Base-by-base conservation (phyloP, 2,797 vertebrate genomes). In the Euphonia xanthogaster region DNA sequence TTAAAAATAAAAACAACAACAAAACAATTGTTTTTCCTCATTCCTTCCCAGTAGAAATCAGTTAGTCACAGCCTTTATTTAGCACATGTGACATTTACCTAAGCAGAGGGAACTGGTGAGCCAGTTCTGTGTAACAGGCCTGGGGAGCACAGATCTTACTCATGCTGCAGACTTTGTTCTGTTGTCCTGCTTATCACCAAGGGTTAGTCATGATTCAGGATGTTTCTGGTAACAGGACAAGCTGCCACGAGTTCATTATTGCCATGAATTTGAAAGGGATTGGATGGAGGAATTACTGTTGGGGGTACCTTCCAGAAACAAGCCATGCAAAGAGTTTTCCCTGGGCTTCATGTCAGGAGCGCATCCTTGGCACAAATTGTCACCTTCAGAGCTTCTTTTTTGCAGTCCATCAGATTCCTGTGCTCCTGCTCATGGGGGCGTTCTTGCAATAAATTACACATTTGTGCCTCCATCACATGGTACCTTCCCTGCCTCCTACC, bases 41-140 rank as follows among this genome's bases (percentile, higher is more conserved):
- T 96, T 95, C 91, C 87, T 96, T 90, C 91, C 55, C 94, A 86
- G 93, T 79, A 91, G 91, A 97, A 96, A 96, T 90, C 95, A 86
- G 79, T 95, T 96, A 95, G 95, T 97, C 96, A 96, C 82, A 94
- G 87, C 42, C 95, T 94, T 97, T 96, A 96, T 95, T 94, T 96
- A 97, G 94, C 80, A 88, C 74, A 75, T 93, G 45, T 91, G 94
- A 96, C 95, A 84, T 92, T 93, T 87, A 95, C 93, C 91, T 93
- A 96, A 94, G 94, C 83, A 53, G 85, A 88, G 75, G 57, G 79
- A 77, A 80, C 50, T 51, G 67, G 63, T 51, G 62, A 93, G 72
- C 60, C 25, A 14, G 54, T 94, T 91, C 63, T 90, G 3, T 62
- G 58, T 42, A 94, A 58, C 33, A 47, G 82, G 86, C 90, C 85